These are phyloP conservation scores for Boleophthalmus pectinirostris DNA, from an alignment of 2,113 vertebrate genomes.

Conservation along the genomic window DNA sequence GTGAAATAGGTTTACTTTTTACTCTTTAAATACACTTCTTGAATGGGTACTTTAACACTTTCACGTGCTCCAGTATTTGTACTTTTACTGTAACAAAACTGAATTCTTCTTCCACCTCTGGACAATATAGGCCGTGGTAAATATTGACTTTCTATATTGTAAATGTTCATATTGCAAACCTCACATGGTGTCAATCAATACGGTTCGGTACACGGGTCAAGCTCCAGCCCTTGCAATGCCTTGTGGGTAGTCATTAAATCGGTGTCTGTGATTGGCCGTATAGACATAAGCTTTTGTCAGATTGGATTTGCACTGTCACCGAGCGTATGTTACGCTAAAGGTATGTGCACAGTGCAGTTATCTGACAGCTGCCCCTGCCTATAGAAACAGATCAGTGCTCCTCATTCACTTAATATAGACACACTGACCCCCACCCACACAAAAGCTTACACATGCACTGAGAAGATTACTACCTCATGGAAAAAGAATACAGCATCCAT, in stretches of 20 bases:
- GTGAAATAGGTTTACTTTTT: too few species aligned
- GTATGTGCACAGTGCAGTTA: conserved; percentile 2
- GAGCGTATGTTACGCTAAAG: conserved; percentile 1
- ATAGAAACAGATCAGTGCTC: not conserved
- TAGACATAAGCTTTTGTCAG: conserved; percentile 33
- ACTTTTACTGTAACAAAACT: too few species aligned
- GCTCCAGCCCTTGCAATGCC: conserved; percentile 22
- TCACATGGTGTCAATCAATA: not conserved
- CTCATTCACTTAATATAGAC: not conserved
- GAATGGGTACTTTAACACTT: too few species aligned
- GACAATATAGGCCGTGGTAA: too few species aligned
- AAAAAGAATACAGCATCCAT: not conserved
- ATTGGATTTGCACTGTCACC: conserved; percentile 29
- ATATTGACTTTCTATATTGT: not conserved
- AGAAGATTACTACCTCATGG: conserved; percentile 4
- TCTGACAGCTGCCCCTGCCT: conserved; percentile 29
- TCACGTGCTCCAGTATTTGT: too few species aligned
- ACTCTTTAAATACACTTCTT: too few species aligned
- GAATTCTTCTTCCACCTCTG: too few species aligned
- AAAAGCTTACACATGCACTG: conserved; percentile 1
- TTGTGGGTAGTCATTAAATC: conserved; percentile 59
- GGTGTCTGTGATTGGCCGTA: conserved; percentile 24
- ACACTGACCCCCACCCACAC: not conserved
- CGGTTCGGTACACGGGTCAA: not conserved
- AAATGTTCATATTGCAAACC: not conserved